Base-by-base conservation (phyloP, 2,888 invertebrate genomes). In the Mythimna impura region DNA sequence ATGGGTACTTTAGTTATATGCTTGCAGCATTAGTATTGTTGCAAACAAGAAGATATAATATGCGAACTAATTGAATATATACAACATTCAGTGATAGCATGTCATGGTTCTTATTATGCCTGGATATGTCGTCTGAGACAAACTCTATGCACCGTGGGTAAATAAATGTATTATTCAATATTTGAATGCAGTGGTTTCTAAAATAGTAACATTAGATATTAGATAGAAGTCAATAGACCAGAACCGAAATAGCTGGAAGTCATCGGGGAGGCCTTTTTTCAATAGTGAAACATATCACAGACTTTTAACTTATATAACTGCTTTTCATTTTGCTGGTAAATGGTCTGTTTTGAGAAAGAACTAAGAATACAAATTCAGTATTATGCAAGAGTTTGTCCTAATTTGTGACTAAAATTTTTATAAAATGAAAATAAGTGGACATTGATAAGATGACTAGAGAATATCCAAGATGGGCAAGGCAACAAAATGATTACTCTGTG, bases 321-420 rank as follows among this genome's bases (percentile, higher is more conserved):
- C 9, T 54, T 77, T 78, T 54, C 36, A 70, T 61, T 70, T 70
- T 55, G 36, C 54, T 77, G 43, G 25, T 68, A 54, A 75, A 75
- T 50, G 22, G 9, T 75, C 2, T 6, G 34, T 22, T 54, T 30
- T 36, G 50, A 43, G 50, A 43, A 40, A 17, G 10, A 71, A 57
- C 40, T 34, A 72, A 14, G 10, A 50, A 64, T 50, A 57, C 20
- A 20, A 20, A 57, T 52, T 22, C 22, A 43, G 20, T 34, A 43
- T 62, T 14, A 17, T 14, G 5, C 25, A 55, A 34, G n/a, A 9
- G 40, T 58, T 43, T 1, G 1, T 50, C 12, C n/a, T 4, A 47
- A 25, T 73, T 54, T 43, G 34, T 25, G 40, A 40, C 17, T 50
- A 10, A 12, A 50, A 58, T n/a, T 52, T 22, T 43, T 47, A 3